Evolutionary conservation across 2,797 vertebrate genomes (phyloP).

Genomic region (Enteromius trimaculatus): DNA sequence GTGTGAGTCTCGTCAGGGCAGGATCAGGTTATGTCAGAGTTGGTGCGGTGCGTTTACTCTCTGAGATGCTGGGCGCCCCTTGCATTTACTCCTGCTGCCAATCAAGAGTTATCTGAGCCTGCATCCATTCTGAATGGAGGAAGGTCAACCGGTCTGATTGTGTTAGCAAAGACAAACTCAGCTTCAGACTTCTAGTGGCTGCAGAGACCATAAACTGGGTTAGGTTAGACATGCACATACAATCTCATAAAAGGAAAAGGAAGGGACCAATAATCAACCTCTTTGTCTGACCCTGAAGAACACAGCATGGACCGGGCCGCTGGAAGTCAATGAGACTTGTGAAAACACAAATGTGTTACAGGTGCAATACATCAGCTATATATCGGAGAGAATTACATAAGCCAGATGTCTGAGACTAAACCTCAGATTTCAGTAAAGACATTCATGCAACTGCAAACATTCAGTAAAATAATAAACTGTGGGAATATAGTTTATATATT

Average conservation of each 20-base stretch:
- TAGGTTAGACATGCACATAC: slow-evolving; percentile 14
- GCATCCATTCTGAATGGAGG: slow-evolving; percentile 70
- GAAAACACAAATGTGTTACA: background rate
- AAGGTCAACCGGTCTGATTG: slow-evolving; percentile 70
- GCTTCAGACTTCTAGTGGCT: slow-evolving; percentile 35
- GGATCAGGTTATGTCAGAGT: slow-evolving; percentile 82
- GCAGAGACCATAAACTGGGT: slow-evolving; percentile 34
- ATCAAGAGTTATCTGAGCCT: slow-evolving; percentile 74
- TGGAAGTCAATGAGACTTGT: background rate
- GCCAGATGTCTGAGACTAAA: background rate
- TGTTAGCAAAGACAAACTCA: slow-evolving; percentile 53
- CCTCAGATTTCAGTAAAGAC: background rate
- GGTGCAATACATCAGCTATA: background rate
- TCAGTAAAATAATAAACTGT: background rate
- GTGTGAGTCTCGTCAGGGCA: slow-evolving; percentile 73
- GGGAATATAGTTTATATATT: background rate
- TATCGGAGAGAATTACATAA: background rate
- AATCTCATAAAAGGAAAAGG: background rate
- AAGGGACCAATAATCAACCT: background rate
- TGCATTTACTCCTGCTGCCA: slow-evolving; percentile 76
- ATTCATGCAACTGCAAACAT: background rate
- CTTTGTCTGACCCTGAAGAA: background rate
- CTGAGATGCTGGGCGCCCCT: slow-evolving; percentile 69
- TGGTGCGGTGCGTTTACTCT: slow-evolving; percentile 74
- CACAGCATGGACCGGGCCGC: background rate